phyloP scores from a whole-genome alignment of 2,113 vertebrate species.

The Pteropus alecto region DNA sequence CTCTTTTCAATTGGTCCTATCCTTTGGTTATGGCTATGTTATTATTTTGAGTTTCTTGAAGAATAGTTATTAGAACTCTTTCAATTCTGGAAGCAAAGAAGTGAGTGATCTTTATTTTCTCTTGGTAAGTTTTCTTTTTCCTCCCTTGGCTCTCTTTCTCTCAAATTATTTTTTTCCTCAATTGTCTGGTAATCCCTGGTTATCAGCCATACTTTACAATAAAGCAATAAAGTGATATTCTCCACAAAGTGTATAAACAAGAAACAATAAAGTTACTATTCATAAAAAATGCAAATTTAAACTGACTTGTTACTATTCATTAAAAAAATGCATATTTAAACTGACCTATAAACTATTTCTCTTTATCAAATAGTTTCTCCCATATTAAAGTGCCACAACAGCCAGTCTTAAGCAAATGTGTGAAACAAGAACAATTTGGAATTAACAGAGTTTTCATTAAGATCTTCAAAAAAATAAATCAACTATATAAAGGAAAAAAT shows the following conservation, averaged over 20 bases:
- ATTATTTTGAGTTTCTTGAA: background rate
- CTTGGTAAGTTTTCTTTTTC: background rate
- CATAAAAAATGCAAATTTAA: conserved; percentile 20
- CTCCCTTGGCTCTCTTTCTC: background rate
- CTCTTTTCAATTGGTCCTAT: background rate
- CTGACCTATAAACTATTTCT: background rate
- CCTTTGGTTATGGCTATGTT: background rate
- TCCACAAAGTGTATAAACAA: background rate
- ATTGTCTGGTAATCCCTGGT: background rate
- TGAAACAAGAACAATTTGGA: background rate
- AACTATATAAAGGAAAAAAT: background rate
- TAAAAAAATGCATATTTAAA: background rate
- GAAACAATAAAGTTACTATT: background rate
- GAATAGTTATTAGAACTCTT: background rate
- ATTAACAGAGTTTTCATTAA: conserved; percentile 38
- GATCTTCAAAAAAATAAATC: conserved; percentile 32
- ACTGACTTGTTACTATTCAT: background rate
- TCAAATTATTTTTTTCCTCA: background rate
- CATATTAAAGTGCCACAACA: background rate
- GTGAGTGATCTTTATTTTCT: background rate
- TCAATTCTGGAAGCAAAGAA: background rate
- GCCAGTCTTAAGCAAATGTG: background rate
- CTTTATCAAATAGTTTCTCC: conserved; percentile 21
- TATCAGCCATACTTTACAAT: background rate
- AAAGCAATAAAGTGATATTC: background rate